Conservation (phyloP, 2,113 vertebrate genomes). For the Cervus canadensis region DNA sequence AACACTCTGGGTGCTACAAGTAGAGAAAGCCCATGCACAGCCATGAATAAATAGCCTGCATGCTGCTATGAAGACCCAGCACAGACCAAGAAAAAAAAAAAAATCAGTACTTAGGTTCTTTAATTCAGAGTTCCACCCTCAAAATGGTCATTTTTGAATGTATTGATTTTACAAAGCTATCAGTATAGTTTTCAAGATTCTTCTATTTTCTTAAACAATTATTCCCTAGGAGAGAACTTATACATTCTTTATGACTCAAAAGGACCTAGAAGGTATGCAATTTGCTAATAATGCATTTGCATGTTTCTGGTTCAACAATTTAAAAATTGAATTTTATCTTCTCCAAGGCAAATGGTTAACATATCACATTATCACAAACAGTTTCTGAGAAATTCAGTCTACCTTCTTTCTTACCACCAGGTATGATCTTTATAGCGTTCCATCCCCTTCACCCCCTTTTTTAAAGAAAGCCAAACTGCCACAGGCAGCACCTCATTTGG, state of each 20-base stretch:
- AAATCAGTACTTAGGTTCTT: not conserved
- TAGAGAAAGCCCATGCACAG: rapidly evolving
- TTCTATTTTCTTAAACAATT: not conserved
- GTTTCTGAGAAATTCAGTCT: not conserved
- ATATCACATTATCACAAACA: not conserved
- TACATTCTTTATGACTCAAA: not conserved
- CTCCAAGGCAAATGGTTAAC: not conserved
- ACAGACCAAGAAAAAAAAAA: not conserved
- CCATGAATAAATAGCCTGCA: not conserved
- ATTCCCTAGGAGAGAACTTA: not conserved
- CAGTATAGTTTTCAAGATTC: not conserved
- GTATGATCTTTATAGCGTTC: not conserved
- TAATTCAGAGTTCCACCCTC: not conserved
- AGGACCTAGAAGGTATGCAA: not conserved
- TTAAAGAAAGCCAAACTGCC: not conserved
- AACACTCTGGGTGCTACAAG: not conserved
- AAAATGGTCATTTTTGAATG: not conserved
- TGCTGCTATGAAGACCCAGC: not conserved
- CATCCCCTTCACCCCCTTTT: not conserved
- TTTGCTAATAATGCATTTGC: not conserved
- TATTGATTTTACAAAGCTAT: not conserved
- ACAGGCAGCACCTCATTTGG: not conserved
- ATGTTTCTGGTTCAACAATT: constrained; percentile 14
- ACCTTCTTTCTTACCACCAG: not conserved
- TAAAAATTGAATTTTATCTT: constrained; percentile 22